Evolutionary conservation across 2,113 vertebrate genomes (phyloP).

Genomic region (Sapayoa aenigma): DNA sequence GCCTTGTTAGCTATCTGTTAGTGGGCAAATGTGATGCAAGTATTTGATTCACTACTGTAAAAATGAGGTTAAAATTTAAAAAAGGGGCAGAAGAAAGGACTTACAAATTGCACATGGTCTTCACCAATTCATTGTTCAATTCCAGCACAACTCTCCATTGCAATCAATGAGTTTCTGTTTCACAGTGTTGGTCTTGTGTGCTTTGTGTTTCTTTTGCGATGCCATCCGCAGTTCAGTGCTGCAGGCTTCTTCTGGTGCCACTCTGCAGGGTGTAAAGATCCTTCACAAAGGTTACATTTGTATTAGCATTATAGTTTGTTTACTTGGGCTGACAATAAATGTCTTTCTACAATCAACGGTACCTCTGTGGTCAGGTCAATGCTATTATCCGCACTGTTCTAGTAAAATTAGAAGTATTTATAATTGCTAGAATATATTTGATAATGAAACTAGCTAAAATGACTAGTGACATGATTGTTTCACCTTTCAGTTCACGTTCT

Average conservation of each 20-base stretch:
- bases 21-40: not conserved
- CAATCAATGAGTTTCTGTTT: not conserved
- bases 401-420: not conserved
- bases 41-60: not conserved
- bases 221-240: not conserved
- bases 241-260: not conserved
- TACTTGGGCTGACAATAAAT: not conserved
- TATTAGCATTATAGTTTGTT: not conserved
- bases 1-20: not conserved
- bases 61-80: not conserved
- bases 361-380: not conserved
- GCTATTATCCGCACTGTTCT: not conserved
- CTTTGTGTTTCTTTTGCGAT: fast-evolving
- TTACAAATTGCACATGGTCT: not conserved
- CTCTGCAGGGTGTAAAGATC: not conserved
- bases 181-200: not conserved
- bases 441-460: not conserved
- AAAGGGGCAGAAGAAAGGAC: not conserved
- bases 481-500: not conserved
- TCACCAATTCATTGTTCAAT: fast-evolving
- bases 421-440: not conserved
- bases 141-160: not conserved
- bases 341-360: not conserved
- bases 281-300: not conserved
- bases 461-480: not conserved